Evolutionary conservation across 2,888 invertebrate genomes (phyloP).

Genomic region (Drosophila infuscata): DNA sequence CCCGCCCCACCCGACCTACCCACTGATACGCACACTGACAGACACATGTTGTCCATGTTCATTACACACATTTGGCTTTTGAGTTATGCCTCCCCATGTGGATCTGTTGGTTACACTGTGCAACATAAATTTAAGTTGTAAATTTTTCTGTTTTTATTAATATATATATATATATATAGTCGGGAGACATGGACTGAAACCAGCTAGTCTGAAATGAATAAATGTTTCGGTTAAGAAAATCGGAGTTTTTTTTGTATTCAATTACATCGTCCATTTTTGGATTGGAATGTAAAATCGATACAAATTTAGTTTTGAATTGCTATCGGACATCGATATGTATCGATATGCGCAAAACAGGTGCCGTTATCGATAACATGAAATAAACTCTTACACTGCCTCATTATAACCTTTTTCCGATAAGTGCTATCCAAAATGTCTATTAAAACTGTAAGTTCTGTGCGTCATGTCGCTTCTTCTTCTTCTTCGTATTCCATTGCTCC

Average conservation of each 20-base stretch:
- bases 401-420: neutral
- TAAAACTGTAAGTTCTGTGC: neutral
- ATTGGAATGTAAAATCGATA: neutral
- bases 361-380: neutral
- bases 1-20: neutral
- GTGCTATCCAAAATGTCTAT: neutral
- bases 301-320: neutral
- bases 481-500: neutral
- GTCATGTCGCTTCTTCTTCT: neutral
- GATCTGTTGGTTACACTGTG: constrained; percentile 60
- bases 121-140: constrained; percentile 30
- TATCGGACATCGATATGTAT: neutral
- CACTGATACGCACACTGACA: constrained; percentile 8
- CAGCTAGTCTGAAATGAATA: neutral
- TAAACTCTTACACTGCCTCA: neutral
- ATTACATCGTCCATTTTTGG: neutral
- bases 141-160: neutral
- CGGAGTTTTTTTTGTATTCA: neutral
- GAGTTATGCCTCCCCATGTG: constrained; percentile 54
- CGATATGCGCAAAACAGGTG: neutral
- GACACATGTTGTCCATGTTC: constrained; percentile 75
- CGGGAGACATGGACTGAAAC: neutral
- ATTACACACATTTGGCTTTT: constrained; percentile 71
- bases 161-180: neutral
- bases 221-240: neutral